Evolutionary conservation across 2,888 invertebrate genomes (phyloP).

Genomic region (Neocrepidodera transversa): DNA sequence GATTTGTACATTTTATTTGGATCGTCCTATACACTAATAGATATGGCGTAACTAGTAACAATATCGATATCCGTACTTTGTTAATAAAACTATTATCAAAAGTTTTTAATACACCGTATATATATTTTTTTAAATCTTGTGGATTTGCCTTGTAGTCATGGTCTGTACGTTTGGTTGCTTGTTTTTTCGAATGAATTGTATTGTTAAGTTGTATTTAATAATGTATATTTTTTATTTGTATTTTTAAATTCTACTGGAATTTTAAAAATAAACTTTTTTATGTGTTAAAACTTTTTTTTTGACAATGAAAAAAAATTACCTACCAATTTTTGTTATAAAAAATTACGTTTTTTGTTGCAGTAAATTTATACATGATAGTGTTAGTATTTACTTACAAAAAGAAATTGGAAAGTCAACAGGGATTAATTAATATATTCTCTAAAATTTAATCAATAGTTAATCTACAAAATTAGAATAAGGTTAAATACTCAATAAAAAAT

Average conservation of each 20-base stretch:
- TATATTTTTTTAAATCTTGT: conserved; percentile 13
- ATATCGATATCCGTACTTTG: conserved; percentile 41
- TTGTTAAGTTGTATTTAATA: conserved; percentile 45
- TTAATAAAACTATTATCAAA: conserved; percentile 40
- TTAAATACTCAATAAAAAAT: too few relatives aligned
- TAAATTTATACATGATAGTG: too few relatives aligned
- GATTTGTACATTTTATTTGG: conserved; percentile 9
- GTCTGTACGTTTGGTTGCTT: conserved; percentile 34
- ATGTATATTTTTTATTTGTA: conserved; percentile 49
- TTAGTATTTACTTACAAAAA: too few relatives aligned
- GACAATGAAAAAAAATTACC: too few relatives aligned
- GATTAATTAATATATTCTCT: too few relatives aligned
- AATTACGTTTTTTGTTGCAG: too few relatives aligned
- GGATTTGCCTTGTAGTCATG: conserved; percentile 4
- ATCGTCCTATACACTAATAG: conserved; percentile 29
- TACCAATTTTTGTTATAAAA: too few relatives aligned
- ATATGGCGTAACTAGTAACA: conserved; percentile 45
- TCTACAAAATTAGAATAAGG: too few relatives aligned
- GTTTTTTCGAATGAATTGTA: conserved; percentile 38
- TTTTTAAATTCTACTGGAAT: conserved; percentile 47
- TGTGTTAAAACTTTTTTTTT: conserved; percentile 23
- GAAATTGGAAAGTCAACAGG: too few relatives aligned
- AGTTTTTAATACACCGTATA: conserved; percentile 40
- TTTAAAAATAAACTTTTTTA: conserved; percentile 45
- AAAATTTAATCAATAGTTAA: too few relatives aligned